A percentile compares a stretch with the other conserved stretches of the same genome.
These are phyloP conservation scores for Ochlodes sylvanus DNA, from an alignment of 2,888 invertebrate species.

Conservation along the genomic window DNA sequence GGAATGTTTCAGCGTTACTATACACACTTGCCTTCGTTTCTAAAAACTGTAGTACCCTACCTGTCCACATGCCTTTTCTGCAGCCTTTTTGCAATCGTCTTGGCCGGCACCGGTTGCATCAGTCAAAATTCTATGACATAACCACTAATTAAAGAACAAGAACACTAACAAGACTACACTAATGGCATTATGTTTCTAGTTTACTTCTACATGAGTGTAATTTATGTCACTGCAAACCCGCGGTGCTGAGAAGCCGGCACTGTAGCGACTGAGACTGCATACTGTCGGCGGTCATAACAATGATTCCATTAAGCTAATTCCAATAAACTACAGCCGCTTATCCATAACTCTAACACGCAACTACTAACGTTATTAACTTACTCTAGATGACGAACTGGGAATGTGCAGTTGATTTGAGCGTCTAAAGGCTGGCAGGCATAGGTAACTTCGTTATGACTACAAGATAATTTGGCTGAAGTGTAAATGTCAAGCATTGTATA, in stretches of 20 bases:
- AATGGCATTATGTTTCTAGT: slow-evolving; percentile 28
- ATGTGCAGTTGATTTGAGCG: neutral
- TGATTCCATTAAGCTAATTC: slow-evolving; percentile 36
- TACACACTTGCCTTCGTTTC: neutral
- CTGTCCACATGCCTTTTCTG: slow-evolving; percentile 20
- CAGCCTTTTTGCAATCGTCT: slow-evolving; percentile 7
- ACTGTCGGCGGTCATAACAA: slow-evolving; percentile 14
- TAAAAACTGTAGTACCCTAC: neutral
- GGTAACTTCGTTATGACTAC: no score
- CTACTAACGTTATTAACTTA: slow-evolving; percentile 28
- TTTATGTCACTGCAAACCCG: neutral
- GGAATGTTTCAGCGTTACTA: no score
- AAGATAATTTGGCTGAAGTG: no score
- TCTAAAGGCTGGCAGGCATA: no score
- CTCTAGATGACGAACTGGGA: neutral
- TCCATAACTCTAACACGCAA: slow-evolving; percentile 29
- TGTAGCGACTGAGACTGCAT: slow-evolving; percentile 15
- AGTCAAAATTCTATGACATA: slow-evolving; percentile 11
- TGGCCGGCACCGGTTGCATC: slow-evolving; percentile 18
- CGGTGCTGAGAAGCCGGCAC: slow-evolving; percentile 10
- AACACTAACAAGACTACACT: slow-evolving; percentile 31
- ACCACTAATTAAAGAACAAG: slow-evolving; percentile 15
- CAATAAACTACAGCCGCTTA: slow-evolving; percentile 19
- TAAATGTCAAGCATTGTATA: no score
- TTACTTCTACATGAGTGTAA: neutral